These are phyloP conservation scores for Mola mola DNA, from an alignment of 2,113 vertebrate species.

Conservation along the genomic window DNA sequence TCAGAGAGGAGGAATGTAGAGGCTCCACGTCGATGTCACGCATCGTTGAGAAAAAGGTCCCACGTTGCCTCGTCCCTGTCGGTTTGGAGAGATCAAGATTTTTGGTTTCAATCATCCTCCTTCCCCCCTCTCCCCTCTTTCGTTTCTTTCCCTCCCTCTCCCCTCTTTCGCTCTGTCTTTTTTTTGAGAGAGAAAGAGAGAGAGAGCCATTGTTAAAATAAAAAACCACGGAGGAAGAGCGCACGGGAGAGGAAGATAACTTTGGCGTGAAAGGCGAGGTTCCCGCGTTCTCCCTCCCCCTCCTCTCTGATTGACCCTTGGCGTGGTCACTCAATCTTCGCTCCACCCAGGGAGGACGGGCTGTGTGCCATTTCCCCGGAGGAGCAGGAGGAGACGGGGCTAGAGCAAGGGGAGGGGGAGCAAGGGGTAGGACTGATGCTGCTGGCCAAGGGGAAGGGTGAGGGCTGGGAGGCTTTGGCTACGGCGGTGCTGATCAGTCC, in stretches of 20 bases:
- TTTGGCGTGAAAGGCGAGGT: conserved; percentile 84
- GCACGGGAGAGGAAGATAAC: conserved; percentile 80
- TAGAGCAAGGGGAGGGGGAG: conserved; percentile 85
- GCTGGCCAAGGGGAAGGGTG: conserved; percentile 84
- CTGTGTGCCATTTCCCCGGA: conserved; percentile 85
- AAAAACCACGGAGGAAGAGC: conserved; percentile 70
- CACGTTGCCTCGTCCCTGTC: conserved; percentile 69
- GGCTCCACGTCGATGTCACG: conserved; percentile 52
- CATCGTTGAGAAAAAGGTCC: conserved; percentile 73
- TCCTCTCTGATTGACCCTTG: conserved; percentile 79
- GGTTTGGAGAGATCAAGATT: conserved; percentile 78
- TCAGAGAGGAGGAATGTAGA: conserved; percentile 57
- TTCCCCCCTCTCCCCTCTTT: conserved; percentile 64
- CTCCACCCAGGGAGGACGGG: conserved; percentile 83
- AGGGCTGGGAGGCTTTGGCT: conserved; percentile 84
- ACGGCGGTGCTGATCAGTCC: conserved; percentile 84
- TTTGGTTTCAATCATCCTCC: conserved; percentile 81
- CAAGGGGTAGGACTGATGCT: conserved; percentile 86
- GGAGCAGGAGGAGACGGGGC: conserved; percentile 84
- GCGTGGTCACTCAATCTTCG: conserved; percentile 84
- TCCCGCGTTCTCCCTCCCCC: conserved; percentile 72
- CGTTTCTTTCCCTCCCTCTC: conserved; percentile 73
- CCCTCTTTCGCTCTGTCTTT: conserved; percentile 83
- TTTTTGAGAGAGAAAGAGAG: conserved; percentile 83
- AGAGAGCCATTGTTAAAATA: conserved; percentile 47